Base-by-base conservation (phyloP, 2,888 invertebrate genomes). In the Pseudolycoriella hygida region DNA sequence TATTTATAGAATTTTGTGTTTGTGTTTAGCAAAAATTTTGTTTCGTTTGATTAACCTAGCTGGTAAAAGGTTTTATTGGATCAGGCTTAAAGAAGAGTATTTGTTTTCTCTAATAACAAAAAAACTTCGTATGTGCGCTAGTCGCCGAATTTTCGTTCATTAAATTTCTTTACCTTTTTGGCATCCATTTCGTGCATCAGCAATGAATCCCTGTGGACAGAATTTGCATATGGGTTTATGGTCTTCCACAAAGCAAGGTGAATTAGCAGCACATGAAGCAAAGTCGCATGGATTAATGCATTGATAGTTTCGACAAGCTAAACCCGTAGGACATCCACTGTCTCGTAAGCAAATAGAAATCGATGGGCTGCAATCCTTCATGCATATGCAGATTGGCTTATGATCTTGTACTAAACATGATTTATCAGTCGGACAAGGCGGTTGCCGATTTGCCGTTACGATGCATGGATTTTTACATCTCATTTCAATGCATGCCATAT, bases 151-250 rank as follows among this genome's bases (percentile, higher is more conserved):
- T 25, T 31, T 15, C 11, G 32, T 43, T 17, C 10, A 15, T 39
- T 44, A 39, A 44, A 25, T n/a, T 39, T 20, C 19, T 45, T 88
- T 90, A 90, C 90, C 89, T 89, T 88, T 86, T 71, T 85, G 79
- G 76, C 90, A 92, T 82, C 89, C 89, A 72, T 83, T 82, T 74
- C 80, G 80, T 64, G 84, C 77, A 72, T 90, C 88, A 68, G 85
- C 81, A 72, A 80, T 80, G 76, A 83, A 90, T 73, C 89, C 92
- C 68, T 77, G 76, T 62, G 90, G 88, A 74, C 92, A 92, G 77
- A 86, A 88, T 79, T 88, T 87, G 83, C 92, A 92, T 68, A 85
- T 80, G 57, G 90, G 84, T 71, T 83, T 86, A 73, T 92, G 92
- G 68, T 89, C 86, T 76, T 89, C 87, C 58, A 89, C 89, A 69